A percentile compares a stretch with the other conserved stretches of the same genome.
Conservation (phyloP, 2,888 invertebrate species). For the Caenorhabditis afra region DNA sequence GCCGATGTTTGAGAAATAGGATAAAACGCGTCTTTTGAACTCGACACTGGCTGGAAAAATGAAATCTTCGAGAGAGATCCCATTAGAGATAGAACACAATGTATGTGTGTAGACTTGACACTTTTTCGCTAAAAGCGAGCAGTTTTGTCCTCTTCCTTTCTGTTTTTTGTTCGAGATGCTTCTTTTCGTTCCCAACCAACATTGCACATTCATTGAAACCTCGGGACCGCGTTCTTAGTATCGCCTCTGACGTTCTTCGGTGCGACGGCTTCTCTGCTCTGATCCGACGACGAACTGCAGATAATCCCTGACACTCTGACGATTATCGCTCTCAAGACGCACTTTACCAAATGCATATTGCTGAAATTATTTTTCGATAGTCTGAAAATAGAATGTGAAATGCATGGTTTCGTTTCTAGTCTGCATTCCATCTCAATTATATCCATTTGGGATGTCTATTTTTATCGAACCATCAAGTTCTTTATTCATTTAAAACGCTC, state of each 20-base stretch:
- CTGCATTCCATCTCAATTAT: constrained; percentile 24
- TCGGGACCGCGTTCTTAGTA: constrained; percentile 8
- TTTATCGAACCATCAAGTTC: too few species aligned
- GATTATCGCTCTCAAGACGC: constrained; percentile 12
- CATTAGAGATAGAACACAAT: constrained; percentile 59
- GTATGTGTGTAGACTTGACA: constrained; percentile 48
- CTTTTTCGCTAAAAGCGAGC: constrained; percentile 31
- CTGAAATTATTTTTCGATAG: too few species aligned
- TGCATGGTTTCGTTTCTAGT: too few species aligned
- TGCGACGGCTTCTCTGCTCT: neutral
- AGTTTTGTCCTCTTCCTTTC: constrained; percentile 32
- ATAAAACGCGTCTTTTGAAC: constrained; percentile 56
- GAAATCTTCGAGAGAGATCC: constrained; percentile 60
- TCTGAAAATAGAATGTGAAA: constrained; percentile 2
- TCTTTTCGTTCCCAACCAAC: constrained; percentile 1
- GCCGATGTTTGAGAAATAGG: constrained; percentile 55
- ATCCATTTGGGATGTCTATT: too few species aligned
- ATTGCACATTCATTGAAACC: constrained; percentile 43
- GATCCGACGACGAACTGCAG: neutral
- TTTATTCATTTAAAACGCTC: too few species aligned
- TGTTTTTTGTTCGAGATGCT: neutral
- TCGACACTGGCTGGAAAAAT: constrained; percentile 52
- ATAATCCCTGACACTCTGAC: constrained; percentile 3
- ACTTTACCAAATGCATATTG: neutral
- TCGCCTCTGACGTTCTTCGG: constrained; percentile 22